Conservation (phyloP, 2,888 invertebrate species). For the Tenthredo mesomela region DNA sequence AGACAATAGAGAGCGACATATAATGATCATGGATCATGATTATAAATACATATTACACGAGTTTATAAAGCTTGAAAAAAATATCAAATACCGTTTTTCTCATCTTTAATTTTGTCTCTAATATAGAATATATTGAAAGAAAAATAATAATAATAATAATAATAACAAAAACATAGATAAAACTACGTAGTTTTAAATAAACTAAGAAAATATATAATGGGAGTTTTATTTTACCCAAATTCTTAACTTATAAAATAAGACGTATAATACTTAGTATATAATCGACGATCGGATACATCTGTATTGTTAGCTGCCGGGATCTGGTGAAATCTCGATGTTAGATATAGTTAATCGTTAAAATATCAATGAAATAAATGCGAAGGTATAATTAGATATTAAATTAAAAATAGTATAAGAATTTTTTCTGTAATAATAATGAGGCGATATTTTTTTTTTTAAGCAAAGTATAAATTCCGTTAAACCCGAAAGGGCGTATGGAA, state of each 20-base stretch:
- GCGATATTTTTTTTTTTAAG: background rate
- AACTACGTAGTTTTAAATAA: background rate
- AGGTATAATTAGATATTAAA: background rate
- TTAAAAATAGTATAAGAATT: background rate
- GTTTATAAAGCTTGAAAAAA: too few relatives aligned
- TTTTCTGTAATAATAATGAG: background rate
- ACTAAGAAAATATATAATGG: background rate
- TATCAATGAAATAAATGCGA: background rate
- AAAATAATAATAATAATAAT: background rate
- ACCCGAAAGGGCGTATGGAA: slow-evolving; percentile 43
- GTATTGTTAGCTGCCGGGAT: background rate
- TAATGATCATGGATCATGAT: background rate
- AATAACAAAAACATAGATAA: background rate
- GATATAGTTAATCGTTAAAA: background rate
- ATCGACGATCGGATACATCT: background rate
- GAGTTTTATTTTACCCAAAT: background rate
- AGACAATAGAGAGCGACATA: background rate
- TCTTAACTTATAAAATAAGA: background rate
- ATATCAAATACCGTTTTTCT: background rate
- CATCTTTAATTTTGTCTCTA: background rate
- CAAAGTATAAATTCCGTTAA: background rate
- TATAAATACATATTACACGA: background rate
- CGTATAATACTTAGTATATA: too few relatives aligned
- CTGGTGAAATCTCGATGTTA: background rate
- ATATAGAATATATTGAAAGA: background rate